These are phyloP conservation scores for Tyrophagus putrescentiae DNA, from an alignment of 1,140 invertebrate genomes.

Conservation along the genomic window DNA sequence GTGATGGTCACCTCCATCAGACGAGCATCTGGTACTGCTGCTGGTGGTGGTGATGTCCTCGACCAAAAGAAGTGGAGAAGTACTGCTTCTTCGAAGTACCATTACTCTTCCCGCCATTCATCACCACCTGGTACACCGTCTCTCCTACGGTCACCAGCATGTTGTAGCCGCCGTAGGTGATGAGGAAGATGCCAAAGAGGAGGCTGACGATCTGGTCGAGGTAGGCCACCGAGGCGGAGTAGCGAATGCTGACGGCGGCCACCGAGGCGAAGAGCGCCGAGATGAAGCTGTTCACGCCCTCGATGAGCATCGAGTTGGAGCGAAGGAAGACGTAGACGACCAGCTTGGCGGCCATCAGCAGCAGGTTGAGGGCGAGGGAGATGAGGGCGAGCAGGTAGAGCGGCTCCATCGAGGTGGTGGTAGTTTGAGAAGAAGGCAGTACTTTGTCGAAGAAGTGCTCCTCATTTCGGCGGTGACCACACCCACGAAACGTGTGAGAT, in stretches of 20 bases:
- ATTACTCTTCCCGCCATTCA: no score
- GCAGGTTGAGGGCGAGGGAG: neutral
- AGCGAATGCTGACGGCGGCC: neutral
- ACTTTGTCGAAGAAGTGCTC: no score
- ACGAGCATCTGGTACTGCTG: no score
- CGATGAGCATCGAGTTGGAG: neutral
- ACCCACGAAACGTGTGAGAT: neutral
- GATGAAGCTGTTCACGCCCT: slow-evolving; percentile 42
- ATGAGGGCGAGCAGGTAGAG: slow-evolving; percentile 1
- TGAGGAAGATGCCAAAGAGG: slow-evolving; percentile 12
- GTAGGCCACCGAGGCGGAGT: neutral
- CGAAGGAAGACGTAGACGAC: neutral
- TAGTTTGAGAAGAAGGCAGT: no score
- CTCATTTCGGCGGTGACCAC: neutral
- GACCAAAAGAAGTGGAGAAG: no score
- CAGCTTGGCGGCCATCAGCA: neutral
- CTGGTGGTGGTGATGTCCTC: no score
- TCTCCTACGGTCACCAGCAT: neutral
- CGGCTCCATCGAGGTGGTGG: neutral
- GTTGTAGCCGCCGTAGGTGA: neutral
- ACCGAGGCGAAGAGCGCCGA: slow-evolving; percentile 32
- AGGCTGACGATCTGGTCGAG: neutral
- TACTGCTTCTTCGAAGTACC: no score
- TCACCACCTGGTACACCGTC: neutral
- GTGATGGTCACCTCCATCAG: no score